Evolutionary conservation across 2,888 invertebrate species (phyloP).

Genomic region (Phoenoteleia sp.): DNA sequence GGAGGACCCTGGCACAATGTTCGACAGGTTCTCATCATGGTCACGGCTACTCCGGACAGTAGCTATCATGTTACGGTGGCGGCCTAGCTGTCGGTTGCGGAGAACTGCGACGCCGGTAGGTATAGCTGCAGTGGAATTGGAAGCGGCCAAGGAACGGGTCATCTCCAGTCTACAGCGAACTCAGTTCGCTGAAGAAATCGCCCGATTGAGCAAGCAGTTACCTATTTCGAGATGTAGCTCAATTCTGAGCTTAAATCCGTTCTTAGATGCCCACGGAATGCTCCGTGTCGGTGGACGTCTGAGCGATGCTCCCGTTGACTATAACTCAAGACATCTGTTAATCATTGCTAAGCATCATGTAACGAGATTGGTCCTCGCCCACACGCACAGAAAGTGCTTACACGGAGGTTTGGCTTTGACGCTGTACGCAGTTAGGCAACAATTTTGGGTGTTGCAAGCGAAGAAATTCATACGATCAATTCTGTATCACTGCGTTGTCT

Average conservation of each 20-base stretch:
- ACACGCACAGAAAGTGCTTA: background rate
- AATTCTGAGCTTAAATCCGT: background rate
- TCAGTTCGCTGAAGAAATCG: no score
- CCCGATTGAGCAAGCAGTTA: no score
- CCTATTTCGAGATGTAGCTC: background rate
- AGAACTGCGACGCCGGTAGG: no score
- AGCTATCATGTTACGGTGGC: no score
- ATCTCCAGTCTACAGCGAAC: no score
- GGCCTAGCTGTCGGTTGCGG: no score
- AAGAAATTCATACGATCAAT: background rate
- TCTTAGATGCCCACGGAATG: background rate
- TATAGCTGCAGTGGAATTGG: no score
- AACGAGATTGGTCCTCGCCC: background rate
- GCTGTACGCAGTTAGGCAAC: background rate
- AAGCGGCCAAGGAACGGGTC: no score
- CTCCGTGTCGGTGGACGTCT: background rate
- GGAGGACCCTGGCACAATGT: no score
- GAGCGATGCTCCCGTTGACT: background rate
- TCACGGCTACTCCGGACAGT: no score
- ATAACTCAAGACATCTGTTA: background rate
- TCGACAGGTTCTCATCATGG: no score
- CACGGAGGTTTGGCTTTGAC: background rate
- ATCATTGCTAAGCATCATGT: background rate
- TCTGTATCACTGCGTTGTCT: background rate
- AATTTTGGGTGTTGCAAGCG: background rate